phyloP scores from a whole-genome alignment of 2,888 invertebrate genomes.

The Belgica antarctica region DNA sequence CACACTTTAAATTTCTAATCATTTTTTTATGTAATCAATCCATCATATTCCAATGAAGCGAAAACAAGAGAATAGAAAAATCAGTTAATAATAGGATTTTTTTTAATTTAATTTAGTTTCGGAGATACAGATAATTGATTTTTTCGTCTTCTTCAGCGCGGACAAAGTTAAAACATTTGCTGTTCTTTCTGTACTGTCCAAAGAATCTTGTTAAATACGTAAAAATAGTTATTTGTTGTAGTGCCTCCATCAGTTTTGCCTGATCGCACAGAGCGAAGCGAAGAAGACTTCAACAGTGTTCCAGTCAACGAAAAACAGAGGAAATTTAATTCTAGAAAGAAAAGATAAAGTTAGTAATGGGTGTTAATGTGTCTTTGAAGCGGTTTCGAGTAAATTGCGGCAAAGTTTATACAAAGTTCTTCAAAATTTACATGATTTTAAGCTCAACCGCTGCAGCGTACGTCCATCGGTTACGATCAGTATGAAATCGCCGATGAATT shows the following conservation, averaged over 20 bases:
- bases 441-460: background rate
- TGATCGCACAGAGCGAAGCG: no score
- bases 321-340: background rate
- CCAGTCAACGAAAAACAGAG: conserved; percentile 1
- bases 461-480: conserved; percentile 1
- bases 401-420: background rate
- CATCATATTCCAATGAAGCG: no score
- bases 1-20: conserved; percentile 1
- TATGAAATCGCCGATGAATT: conserved; percentile 27
- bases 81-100: background rate
- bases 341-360: no score
- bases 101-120: background rate
- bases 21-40: background rate
- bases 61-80: no score
- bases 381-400: background rate
- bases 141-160: background rate
- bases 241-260: no score
- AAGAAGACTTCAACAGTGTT: background rate
- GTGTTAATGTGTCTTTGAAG: background rate
- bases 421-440: no score
- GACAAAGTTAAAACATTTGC: background rate
- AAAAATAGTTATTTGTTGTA: background rate
- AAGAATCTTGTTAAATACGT: background rate
- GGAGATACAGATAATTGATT: background rate
- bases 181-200: no score